phyloP scores from a whole-genome alignment of 2,888 invertebrate species.

The Tryphoninae sp. region DNA sequence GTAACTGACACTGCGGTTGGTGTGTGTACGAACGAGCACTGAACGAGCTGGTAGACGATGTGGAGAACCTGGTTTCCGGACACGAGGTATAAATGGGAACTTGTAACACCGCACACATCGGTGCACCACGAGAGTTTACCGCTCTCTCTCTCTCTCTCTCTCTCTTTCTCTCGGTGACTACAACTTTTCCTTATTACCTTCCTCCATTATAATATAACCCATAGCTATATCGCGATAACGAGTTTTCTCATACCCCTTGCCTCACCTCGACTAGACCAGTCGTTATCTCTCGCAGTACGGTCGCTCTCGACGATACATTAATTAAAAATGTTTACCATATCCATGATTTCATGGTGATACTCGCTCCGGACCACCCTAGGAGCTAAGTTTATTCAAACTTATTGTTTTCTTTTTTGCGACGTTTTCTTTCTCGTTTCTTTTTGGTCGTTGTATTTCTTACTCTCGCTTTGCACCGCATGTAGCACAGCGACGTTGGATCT shows the following conservation, averaged over 20 bases:
- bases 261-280: background rate
- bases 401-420: background rate
- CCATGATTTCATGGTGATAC: constrained; percentile 27
- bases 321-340: constrained; percentile 38
- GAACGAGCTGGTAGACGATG: constrained; percentile 1
- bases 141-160: constrained; percentile 40
- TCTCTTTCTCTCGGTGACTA: constrained; percentile 8
- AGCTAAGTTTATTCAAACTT: background rate
- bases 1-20: constrained; percentile 37
- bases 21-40: constrained; percentile 29
- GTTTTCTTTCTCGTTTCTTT: background rate
- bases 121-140: constrained; percentile 16
- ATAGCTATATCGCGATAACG: constrained; percentile 50
- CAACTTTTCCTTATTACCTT: constrained; percentile 54
- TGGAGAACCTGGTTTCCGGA: constrained; percentile 25
- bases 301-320: constrained; percentile 43
- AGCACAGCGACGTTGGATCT: too few species aligned
- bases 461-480: background rate
- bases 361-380: background rate
- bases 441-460: background rate
- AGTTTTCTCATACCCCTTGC: constrained; percentile 43
- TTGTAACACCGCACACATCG: constrained; percentile 16
- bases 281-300: background rate
- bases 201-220: constrained; percentile 50
- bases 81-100: constrained; percentile 25